These are phyloP conservation scores for Hippopotamyrus pictus DNA, from an alignment of 2,797 vertebrate species.

Conservation along the genomic window DNA sequence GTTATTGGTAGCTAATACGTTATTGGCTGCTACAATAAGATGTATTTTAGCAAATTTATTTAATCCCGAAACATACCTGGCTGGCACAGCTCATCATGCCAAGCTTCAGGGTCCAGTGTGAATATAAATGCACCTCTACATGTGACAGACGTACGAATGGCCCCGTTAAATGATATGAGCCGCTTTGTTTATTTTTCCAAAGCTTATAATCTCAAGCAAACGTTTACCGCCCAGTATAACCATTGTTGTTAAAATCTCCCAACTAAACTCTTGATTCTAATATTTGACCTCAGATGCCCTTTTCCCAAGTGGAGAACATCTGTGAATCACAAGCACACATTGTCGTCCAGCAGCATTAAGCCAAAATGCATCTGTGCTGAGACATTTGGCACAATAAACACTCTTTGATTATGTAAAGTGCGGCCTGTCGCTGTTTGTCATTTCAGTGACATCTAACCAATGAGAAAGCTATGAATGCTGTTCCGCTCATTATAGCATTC, in stretches of 20 bases:
- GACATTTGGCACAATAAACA: not conserved
- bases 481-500: conserved; percentile 71
- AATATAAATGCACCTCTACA: not conserved
- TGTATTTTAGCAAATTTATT: not conserved
- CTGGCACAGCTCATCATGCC: not conserved
- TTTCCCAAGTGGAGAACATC: not conserved
- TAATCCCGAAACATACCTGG: not conserved
- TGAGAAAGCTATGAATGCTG: not conserved
- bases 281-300: conserved; percentile 5
- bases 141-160: not conserved
- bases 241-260: conserved; percentile 49
- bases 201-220: conserved; percentile 19
- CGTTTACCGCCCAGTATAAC: conserved; percentile 20
- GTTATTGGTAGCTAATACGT: not conserved
- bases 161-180: not conserved
- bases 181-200: conserved; percentile 11
- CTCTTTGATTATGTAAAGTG: not conserved
- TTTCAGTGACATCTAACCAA: not conserved
- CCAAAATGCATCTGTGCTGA: not conserved
- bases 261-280: conserved; percentile 37
- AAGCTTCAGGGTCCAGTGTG: not conserved
- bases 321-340: not conserved
- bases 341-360: not conserved
- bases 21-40: not conserved
- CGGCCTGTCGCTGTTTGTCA: not conserved